Base-by-base conservation (phyloP, 1,140 invertebrate genomes). In the Sinonovacula constricta region DNA sequence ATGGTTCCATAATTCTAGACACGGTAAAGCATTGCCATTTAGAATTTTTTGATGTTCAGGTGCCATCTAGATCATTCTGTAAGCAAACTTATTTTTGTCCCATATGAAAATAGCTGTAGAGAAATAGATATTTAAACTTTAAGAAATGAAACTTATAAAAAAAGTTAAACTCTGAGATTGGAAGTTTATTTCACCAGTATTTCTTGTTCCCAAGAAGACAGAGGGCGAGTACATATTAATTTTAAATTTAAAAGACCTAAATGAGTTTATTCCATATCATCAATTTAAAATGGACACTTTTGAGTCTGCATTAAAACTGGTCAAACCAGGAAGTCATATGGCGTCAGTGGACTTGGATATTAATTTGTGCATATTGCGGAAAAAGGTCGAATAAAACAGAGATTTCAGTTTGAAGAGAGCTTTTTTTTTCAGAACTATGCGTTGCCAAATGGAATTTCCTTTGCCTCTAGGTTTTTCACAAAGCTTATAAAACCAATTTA, bases 261-360 rank as follows among this genome's bases (percentile, higher is more conserved):
- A 79, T 53, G 31, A 53, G 1, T 53, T 53, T 51, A 70, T 78
- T 54, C 26, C 18, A 22, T 79, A 81, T 45, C 30, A 67, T 34
- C 72, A 81, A 70, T 81, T 71, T 45, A 70, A 81, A 34, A 79
- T 81, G 74, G 74, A 81, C 24, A 57, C n/a, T 49, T 54, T 75
- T 53, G n/a, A 75, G 39, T 72, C 53, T n/a, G 56, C 65, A 28
- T n/a, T n/a, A n/a, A 56, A 65, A 10, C 31, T 83, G n/a, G 74
- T 82, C 24, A 70, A 18, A 33, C 45, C 34, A 24, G 36, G 69
- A 56, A 78, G 79, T 65, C 78, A 39, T 56, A 72, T 78, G 59
- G 81, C 81, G 51, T 78, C 72, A 62, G 14, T 83, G 10, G 81
- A 83, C 63, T 49, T 77, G 22, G 54, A 31, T 83, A 83, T 60